Evolutionary conservation across 2,113 vertebrate genomes (phyloP).

Genomic region (Sylvietta virens): DNA sequence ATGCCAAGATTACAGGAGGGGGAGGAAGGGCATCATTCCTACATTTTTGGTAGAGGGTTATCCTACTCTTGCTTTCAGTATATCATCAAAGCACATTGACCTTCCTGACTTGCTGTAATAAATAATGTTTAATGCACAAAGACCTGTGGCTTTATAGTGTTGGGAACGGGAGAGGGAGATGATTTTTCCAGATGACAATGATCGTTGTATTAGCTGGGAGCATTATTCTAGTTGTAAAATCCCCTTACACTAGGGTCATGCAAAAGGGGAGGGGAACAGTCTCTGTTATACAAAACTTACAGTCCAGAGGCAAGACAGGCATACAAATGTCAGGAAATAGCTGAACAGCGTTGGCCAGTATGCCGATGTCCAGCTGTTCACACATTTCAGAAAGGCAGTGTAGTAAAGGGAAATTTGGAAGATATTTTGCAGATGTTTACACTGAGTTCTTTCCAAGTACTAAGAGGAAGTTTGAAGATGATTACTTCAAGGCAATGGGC

Average conservation of each 20-base stretch:
- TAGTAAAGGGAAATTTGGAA: background rate
- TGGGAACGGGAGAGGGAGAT: background rate
- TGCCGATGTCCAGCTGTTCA: background rate
- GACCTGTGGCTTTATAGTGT: background rate
- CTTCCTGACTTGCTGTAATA: background rate
- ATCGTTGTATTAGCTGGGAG: background rate
- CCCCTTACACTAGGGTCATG: background rate
- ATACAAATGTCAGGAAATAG: constrained; percentile 24
- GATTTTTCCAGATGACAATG: constrained; percentile 16
- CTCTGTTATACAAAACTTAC: background rate
- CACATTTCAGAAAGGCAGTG: background rate
- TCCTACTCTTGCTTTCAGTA: background rate
- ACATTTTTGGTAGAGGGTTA: background rate
- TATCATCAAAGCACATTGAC: background rate
- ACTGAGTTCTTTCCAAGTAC: background rate
- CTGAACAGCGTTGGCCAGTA: background rate
- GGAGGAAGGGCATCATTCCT: background rate
- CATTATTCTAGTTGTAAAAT: background rate
- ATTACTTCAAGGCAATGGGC: background rate
- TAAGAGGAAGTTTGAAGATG: background rate
- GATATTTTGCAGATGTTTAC: constrained; percentile 21
- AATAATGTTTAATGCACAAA: background rate
- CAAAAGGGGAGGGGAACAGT: background rate
- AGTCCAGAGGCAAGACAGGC: background rate
- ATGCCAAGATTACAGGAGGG: background rate